These are phyloP conservation scores for Doryteuthis pealeii DNA, from an alignment of 1,140 invertebrate genomes.

Conservation along the genomic window DNA sequence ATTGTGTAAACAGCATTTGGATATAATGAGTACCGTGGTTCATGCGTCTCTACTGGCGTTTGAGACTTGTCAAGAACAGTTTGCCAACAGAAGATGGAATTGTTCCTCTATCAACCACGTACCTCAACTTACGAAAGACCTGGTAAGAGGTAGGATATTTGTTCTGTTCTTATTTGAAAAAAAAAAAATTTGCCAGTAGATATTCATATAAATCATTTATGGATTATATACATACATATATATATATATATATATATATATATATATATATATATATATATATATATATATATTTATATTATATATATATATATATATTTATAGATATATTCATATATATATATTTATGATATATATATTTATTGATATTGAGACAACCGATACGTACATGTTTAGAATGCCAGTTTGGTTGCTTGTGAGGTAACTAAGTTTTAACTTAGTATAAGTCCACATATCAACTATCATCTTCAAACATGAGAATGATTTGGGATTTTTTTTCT, in stretches of 20 bases:
- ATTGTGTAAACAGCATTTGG: slow-evolving; percentile 76
- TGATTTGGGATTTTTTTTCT: background rate
- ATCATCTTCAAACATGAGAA: too few relatives aligned
- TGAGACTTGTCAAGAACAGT: slow-evolving; percentile 72
- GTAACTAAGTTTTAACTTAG: too few relatives aligned
- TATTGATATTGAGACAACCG: too few relatives aligned
- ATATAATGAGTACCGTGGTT: slow-evolving; percentile 76
- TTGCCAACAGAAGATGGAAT: slow-evolving; percentile 78
- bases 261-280: slow-evolving; percentile 10
- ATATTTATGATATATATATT: too few relatives aligned
- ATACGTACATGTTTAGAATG: too few relatives aligned
- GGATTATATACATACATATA: background rate
- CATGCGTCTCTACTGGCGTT: slow-evolving; percentile 71
- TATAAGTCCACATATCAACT: too few relatives aligned
- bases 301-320: background rate
- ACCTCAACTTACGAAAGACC: slow-evolving; percentile 76
- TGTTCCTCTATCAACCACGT: slow-evolving; percentile 77
- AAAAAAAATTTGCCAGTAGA: background rate
- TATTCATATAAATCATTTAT: background rate
- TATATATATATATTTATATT: background rate
- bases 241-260: slow-evolving; percentile 10
- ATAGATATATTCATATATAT: too few relatives aligned
- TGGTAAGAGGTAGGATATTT: slow-evolving; percentile 70
- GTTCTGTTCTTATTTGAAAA: background rate
- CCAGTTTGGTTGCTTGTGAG: too few relatives aligned